Base-by-base conservation (phyloP, 2,888 invertebrate genomes). In the Pammene fasciana region DNA sequence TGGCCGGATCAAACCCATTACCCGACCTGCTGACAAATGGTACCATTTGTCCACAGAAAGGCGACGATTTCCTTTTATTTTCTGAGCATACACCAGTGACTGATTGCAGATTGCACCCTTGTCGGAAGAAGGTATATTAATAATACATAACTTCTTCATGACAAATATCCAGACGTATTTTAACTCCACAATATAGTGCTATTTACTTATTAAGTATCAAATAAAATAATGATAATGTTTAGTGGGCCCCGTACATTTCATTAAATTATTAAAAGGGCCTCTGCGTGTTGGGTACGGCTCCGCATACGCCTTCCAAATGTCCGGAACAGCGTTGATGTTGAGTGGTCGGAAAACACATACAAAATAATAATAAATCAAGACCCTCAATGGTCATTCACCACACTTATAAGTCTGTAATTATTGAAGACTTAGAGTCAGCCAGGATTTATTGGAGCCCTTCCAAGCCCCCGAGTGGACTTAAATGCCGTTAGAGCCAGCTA, bases 21-120 rank as follows among this genome's bases (percentile, higher is more conserved):
- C 81, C 75, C 77, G 77, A 77, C 76, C 73, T 76, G 72, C 75
- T 83, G 82, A 86, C 81, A 85, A 84, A 85, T 85, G 82, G 80
- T 85, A 80, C 79, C 79, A 82, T 82, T 84, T 82, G 77, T 78
- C 74, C 73, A 74, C 76, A 78, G 77, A 79, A 80, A 78, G 78
- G 78, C 76, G 73, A 76, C 67, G 74, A 78, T 73, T 75, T 76
- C 78, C 75, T 78, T 81, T 80, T 81, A 81, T 80, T 81, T 78
- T 76, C 72, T 72, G 73, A 77, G 76, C 73, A 74, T 71, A 74
- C 61, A 55, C 68, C 62, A 59, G 55, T 64, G 60, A 68, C 57
- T 65, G 66, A 64, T 64, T 67, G 70, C 64, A 61, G 52, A 65
- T 70, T 66, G 62, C 62, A 59, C 55, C 59, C 34, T 60, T 38